Percentiles rank a stretch among this genome's conserved stretches.
These are phyloP conservation scores for Catonia carolina DNA, from an alignment of 2,888 invertebrate species.

Conservation along the genomic window DNA sequence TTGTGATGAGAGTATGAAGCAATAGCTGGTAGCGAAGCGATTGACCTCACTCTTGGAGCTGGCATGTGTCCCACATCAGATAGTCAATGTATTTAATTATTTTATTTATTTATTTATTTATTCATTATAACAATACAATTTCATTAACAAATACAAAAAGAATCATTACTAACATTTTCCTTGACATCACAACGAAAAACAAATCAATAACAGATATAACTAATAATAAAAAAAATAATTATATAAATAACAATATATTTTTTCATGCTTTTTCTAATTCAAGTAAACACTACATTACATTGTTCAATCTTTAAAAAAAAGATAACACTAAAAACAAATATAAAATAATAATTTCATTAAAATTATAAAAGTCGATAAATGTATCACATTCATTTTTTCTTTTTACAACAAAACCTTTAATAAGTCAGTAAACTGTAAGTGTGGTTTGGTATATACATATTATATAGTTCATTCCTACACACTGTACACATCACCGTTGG, in stretches of 20 bases:
- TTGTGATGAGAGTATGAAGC: slow-evolving; percentile 21
- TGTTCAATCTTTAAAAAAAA: slow-evolving; percentile 24
- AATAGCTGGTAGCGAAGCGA: slow-evolving; percentile 24
- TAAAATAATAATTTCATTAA: slow-evolving; percentile 31
- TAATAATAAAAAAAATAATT: slow-evolving; percentile 10
- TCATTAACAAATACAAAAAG: slow-evolving; percentile 2
- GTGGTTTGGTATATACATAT: slow-evolving; percentile 19
- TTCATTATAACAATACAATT: neutral
- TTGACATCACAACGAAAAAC: slow-evolving; percentile 5
- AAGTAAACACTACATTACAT: slow-evolving; percentile 7
- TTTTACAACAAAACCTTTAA: slow-evolving; percentile 32
- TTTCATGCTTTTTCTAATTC: slow-evolving; percentile 1
- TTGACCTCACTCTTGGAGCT: slow-evolving; percentile 26
- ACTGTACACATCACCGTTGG: slow-evolving; percentile 2
- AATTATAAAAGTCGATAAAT: slow-evolving; percentile 32
- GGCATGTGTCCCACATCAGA: slow-evolving; percentile 16
- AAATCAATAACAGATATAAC: slow-evolving; percentile 7
- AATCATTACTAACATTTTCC: slow-evolving; percentile 1
- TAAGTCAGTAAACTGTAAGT: slow-evolving; percentile 16
- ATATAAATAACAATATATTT: slow-evolving; percentile 14
- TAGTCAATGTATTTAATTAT: slow-evolving; percentile 18
- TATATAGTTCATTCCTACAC: neutral
- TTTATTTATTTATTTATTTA: neutral
- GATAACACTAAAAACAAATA: slow-evolving; percentile 31
- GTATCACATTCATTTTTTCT: slow-evolving; percentile 35